Percentiles rank a stretch among this genome's conserved stretches.
phyloP scores from a whole-genome alignment of 2,113 vertebrate species.

The Apistogramma diplotaenia region DNA sequence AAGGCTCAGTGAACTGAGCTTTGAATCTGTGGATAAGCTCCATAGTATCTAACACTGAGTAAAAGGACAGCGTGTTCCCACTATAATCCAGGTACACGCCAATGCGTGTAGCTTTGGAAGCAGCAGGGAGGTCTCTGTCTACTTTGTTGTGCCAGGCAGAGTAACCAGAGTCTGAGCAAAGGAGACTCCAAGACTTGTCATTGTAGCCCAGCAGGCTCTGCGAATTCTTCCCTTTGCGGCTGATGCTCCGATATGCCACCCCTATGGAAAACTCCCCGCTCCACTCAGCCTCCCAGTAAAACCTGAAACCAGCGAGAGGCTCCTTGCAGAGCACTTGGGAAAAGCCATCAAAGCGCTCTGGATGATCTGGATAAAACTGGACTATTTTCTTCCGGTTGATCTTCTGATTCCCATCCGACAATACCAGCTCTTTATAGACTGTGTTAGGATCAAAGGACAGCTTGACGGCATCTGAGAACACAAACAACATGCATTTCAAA shows the following conservation, averaged over 20 bases:
- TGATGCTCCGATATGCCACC: slow-evolving; percentile 82
- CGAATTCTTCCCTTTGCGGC: slow-evolving; percentile 76
- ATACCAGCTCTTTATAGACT: slow-evolving; percentile 74
- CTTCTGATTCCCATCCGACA: slow-evolving; percentile 72
- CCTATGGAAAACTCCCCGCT: slow-evolving; percentile 84
- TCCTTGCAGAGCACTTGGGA: slow-evolving; percentile 88
- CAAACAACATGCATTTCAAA: neutral
- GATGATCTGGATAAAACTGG: slow-evolving; percentile 75
- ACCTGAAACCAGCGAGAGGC: slow-evolving; percentile 74
- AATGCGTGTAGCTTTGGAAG: slow-evolving; percentile 69
- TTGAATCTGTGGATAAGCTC: slow-evolving; percentile 83
- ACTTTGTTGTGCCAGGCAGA: slow-evolving; percentile 86
- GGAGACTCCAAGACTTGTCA: slow-evolving; percentile 88
- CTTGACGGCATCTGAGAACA: slow-evolving; percentile 67
- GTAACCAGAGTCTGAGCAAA: slow-evolving; percentile 82
- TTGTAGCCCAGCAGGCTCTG: slow-evolving; percentile 88
- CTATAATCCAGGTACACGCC: slow-evolving; percentile 84
- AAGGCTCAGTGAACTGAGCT: slow-evolving; percentile 79
- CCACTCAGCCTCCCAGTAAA: slow-evolving; percentile 90
- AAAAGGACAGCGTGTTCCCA: slow-evolving; percentile 82
- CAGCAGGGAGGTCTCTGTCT: slow-evolving; percentile 71
- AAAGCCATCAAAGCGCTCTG: slow-evolving; percentile 80
- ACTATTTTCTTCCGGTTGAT: slow-evolving; percentile 52
- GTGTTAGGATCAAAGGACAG: slow-evolving; percentile 79
- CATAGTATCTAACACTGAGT: slow-evolving; percentile 78